Conservation (phyloP, 2,888 invertebrate species). For the Conomelus anceps region DNA sequence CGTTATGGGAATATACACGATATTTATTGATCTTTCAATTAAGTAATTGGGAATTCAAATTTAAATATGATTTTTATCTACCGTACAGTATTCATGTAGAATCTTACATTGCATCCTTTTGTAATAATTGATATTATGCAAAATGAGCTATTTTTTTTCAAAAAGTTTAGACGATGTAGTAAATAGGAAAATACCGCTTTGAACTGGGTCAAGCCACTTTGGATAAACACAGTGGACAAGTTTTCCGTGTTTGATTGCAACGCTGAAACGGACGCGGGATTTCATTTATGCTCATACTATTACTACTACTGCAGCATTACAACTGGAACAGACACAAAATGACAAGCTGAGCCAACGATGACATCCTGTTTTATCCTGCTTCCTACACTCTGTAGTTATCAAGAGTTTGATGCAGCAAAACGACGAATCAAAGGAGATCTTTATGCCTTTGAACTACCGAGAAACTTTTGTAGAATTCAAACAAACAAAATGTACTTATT, state of each 20-base stretch:
- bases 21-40: too few relatives aligned
- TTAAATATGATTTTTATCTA: too few relatives aligned
- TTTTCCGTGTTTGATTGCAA: not conserved
- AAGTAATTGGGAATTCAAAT: too few relatives aligned
- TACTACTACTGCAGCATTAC: not conserved
- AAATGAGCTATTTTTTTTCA: too few relatives aligned
- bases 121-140: too few relatives aligned
- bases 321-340: not conserved
- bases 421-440: not conserved
- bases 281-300: not conserved
- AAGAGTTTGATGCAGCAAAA: not conserved
- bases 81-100: too few relatives aligned
- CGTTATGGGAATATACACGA: too few relatives aligned
- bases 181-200: not conserved
- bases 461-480: not conserved
- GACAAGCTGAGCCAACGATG: not conserved
- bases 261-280: not conserved
- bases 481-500: not conserved
- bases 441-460: not conserved
- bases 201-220: not conserved
- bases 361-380: not conserved
- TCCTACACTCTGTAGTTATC: not conserved
- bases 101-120: too few relatives aligned
- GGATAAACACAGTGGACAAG: not conserved
- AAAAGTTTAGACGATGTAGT: not conserved